Evolutionary conservation across 2,888 invertebrate species (phyloP), one percentile per base, ranked within the genome.

Genomic region (Isotomurus palustris): DNA sequence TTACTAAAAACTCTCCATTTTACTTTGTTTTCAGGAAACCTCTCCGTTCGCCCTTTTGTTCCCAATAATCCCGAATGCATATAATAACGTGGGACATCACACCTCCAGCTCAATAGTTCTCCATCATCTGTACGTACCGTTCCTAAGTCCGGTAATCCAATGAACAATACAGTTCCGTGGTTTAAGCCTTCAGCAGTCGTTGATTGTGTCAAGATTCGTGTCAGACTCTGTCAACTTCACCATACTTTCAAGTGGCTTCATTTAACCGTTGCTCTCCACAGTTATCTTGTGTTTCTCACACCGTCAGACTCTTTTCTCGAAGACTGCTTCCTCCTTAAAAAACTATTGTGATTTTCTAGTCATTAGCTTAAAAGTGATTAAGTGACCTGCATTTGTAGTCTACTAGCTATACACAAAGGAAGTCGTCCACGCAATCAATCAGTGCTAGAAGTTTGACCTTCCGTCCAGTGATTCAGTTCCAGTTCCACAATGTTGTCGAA

Each of bases 171-270:
- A 47, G 51, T 62, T 53, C 56, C 49, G 14, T 32, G 22, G 50
- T 36, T 24, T 35, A 32, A 57, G 48, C 60, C 58, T 45, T 58
- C 62, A 56, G 67, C 64, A 49, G 67, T 65, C 56, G 65, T 66
- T 56, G 87, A 87, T 78, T 87, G 87, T 84, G 81, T 90, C 82
- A 88, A 87, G 82, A 86, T 90, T 80, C 86, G 90, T 79, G 84
- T 83, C 83, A 88, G 90, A 81, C 78, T 54, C 24, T 87, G 86
- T 79, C 83, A 84, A 79, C 84, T 90, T 79, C 89, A 91, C 79
- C 90, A 90, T 79, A 91, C 91, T 76, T 91, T 88, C 87, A 91
- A 91, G 90, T 91, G 91, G 91, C 80, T 91, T 77, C 91, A 91
- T 77, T 90, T 90, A 78, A 91, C 91, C 69, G 86, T 88, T 74